phyloP scores from a whole-genome alignment of 2,113 vertebrate species.

The Oryzias curvinotus region DNA sequence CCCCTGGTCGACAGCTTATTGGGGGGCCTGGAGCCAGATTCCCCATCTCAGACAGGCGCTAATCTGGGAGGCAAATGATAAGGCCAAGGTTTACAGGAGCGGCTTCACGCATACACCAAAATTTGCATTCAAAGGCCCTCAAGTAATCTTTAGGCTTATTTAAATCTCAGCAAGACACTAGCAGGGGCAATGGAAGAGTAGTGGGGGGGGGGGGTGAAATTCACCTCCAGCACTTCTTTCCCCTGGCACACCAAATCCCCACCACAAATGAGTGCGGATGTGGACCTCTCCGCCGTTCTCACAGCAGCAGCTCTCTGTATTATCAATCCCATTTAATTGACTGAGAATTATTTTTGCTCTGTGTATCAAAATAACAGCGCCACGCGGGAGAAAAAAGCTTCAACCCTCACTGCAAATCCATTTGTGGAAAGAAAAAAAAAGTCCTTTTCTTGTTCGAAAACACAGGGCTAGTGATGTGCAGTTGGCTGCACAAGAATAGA shows the following conservation, averaged over 20 bases:
- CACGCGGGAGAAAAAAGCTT: conserved; percentile 49
- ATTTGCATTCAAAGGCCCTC: conserved; percentile 81
- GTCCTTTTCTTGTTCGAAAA: conserved; percentile 21
- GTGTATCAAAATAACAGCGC: conserved; percentile 56
- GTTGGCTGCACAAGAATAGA: conserved; percentile 27
- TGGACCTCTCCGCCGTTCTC: conserved; percentile 49
- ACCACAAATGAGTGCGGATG: conserved; percentile 58
- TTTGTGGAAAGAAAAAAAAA: conserved; percentile 23
- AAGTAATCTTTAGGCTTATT: conserved; percentile 80
- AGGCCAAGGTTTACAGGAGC: conserved; percentile 73
- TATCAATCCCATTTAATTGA: conserved; percentile 74
- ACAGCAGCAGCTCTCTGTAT: conserved; percentile 54
- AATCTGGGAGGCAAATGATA: conserved; percentile 78
- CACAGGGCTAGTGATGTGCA: conserved; percentile 28
- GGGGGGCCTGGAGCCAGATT: conserved; percentile 65
- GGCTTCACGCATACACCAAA: conserved; percentile 66
- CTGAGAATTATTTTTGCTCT: conserved; percentile 50
- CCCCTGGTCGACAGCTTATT: conserved; percentile 65
- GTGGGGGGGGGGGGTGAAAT: conserved; percentile 46
- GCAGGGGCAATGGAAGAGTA: conserved; percentile 35
- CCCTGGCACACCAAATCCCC: conserved; percentile 70
- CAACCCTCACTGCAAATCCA: conserved; percentile 33
- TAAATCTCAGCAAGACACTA: conserved; percentile 78
- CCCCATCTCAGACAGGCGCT: conserved; percentile 68
- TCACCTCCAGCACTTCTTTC: conserved; percentile 69